Evolutionary conservation across 2,888 invertebrate species (phyloP), one percentile per base, ranked within the genome.

Genomic region (Trissolcus japonicus): DNA sequence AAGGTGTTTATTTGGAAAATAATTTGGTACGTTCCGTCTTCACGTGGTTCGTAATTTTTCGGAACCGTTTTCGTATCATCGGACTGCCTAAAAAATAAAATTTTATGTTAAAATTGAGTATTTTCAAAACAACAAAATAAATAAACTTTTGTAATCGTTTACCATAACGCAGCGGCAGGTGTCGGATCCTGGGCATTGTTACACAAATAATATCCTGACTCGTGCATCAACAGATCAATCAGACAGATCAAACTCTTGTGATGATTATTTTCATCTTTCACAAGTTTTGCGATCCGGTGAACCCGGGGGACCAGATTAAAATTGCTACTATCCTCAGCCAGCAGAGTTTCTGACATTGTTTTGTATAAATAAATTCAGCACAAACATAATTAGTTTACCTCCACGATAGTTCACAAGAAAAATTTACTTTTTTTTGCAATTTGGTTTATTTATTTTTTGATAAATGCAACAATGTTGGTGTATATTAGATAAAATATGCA

Each of bases 251-350:
- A 11, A 67, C 56, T 54, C 6, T 9, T 61, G 17, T 73, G 73
- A 50, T 55, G 21, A 61, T 73, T 66, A 6, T 13, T 51, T 60
- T 66, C 73, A 51, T 67, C 6, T 46, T 73, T 56, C 25, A 73
- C 55, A 60, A 0, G 1, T 29, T 40, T 16, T 29, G 63, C 72
- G 51, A 72, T 54, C 1, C 29, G 9, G 17, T 48, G 21, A 1
- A 72, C 63, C 0, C 72, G 63, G 53, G 72, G 72, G 1, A 65
- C 65, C 9, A 72, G 59, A 53, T 59, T 72, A n/a, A 59, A 65
- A 54, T 59, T 57, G 16, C 19, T 59, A 48, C 72, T 72, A 3
- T 72, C 72, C 54, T 72, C 72, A 9, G 72, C 72, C 17, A 72
- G 53, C 13, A 59, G 40, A 54, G 59, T 56, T 41, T 69, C 69